These are phyloP conservation scores for Solen grandis DNA, from an alignment of 1,140 invertebrate genomes.

Conservation along the genomic window DNA sequence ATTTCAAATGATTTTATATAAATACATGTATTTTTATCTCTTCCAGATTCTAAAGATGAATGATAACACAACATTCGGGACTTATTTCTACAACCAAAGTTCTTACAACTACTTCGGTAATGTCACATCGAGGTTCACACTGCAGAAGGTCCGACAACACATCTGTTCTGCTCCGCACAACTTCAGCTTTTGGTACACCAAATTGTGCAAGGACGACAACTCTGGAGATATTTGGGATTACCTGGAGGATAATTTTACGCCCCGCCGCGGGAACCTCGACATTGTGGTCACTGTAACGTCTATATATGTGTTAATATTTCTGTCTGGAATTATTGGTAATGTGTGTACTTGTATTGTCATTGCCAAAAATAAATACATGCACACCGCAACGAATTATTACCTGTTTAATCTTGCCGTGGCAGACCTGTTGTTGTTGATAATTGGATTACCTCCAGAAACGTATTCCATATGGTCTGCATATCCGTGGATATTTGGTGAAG, in stretches of 20 bases:
- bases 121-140: too few relatives aligned
- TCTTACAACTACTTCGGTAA: too few relatives aligned
- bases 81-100: too few relatives aligned
- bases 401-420: constrained; percentile 95
- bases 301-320: constrained; percentile 74
- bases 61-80: too few relatives aligned
- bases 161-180: not conserved
- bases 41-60: too few relatives aligned
- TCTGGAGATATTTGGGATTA: constrained; percentile 55
- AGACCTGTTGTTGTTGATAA: constrained; percentile 90
- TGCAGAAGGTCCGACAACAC: not conserved
- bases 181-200: not conserved
- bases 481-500: constrained; percentile 92
- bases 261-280: constrained; percentile 56
- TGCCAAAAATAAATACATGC: constrained; percentile 80
- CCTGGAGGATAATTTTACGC: constrained; percentile 55
- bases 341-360: constrained; percentile 78
- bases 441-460: constrained; percentile 92
- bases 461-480: constrained; percentile 92
- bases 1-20: too few relatives aligned
- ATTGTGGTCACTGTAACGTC: constrained; percentile 68
- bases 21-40: too few relatives aligned
- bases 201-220: not conserved
- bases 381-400: constrained; percentile 91
- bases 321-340: constrained; percentile 76